phyloP scores from a whole-genome alignment of 2,113 vertebrate species.

The Mystacornis crossleyi region DNA sequence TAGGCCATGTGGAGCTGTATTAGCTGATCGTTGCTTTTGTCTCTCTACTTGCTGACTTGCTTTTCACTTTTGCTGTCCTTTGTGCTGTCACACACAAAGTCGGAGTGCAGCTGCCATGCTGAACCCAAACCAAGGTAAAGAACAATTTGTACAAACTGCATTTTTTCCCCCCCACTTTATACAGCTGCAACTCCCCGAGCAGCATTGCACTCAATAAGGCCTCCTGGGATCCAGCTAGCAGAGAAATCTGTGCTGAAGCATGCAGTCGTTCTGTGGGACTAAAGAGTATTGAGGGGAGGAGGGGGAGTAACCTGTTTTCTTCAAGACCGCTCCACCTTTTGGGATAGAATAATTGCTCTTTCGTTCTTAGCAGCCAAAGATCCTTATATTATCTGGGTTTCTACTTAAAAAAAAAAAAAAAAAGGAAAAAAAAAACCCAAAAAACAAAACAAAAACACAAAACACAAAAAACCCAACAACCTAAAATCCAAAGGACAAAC shows the following conservation, averaged over 20 bases:
- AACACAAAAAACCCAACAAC: background rate
- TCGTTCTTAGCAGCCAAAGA: slow-evolving; percentile 28
- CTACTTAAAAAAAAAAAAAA: background rate
- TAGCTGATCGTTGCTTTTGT: slow-evolving; percentile 88
- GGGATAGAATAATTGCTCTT: slow-evolving; percentile 75
- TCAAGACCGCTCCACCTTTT: slow-evolving; percentile 79
- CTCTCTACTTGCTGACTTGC: slow-evolving; percentile 85
- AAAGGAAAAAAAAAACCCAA: background rate
- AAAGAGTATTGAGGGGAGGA: background rate
- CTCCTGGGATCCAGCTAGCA: slow-evolving; percentile 91
- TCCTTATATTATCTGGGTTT: background rate
- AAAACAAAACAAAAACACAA: too few species aligned
- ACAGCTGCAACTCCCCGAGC: slow-evolving; percentile 86
- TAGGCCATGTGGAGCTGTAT: slow-evolving; percentile 88
- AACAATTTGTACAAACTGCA: slow-evolving; percentile 84
- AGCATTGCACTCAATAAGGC: slow-evolving; percentile 78
- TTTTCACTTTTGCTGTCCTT: slow-evolving; percentile 86
- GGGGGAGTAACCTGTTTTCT: slow-evolving; percentile 67
- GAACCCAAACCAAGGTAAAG: slow-evolving; percentile 80
- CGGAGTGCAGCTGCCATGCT: slow-evolving; percentile 82
- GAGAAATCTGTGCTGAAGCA: slow-evolving; percentile 84
- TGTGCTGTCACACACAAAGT: slow-evolving; percentile 86
- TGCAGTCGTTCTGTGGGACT: slow-evolving; percentile 64
- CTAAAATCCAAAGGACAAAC: background rate
- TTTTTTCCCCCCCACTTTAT: slow-evolving; percentile 70